Base-by-base conservation (phyloP, 2,797 vertebrate species). In the Numenius phaeopus region DNA sequence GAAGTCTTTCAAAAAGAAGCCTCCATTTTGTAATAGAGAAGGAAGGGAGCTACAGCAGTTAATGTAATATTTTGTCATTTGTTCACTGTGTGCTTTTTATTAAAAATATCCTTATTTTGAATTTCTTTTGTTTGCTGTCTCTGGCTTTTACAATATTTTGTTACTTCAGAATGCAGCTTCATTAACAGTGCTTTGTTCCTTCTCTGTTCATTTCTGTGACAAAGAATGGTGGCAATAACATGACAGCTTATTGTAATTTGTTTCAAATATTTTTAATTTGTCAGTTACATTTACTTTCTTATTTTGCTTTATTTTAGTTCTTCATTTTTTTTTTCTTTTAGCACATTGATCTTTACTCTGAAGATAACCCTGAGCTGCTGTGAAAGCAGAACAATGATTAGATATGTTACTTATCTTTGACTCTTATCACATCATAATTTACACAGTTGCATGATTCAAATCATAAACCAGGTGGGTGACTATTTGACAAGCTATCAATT, bases 321-420 rank as follows among this genome's bases (percentile, higher is more conserved):
- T 98, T 97, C 95, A 95, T 94, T 98, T 98, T 98, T 97, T 97
- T 97, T 98, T 98, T 91, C 96, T 98, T 98, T 98, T 98, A 98
- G 98, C 98, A 92, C 97, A 97, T 98, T 98, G 97, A 97, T 97
- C 96, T 98, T 96, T 98, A 97, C 98, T 97, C 97, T 95, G 98
- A 89, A 98, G 98, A 98, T 96, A 96, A 97, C 75, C 96, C 92
- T 93, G 97, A 97, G 96, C 91, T 96, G 96, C 97, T 97, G 96
- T 97, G 98, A 93, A 95, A 95, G 96, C 97, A 96, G 96, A 98
- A 77, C 92, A 96, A 73, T 97, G 97, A 83, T 98, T 98, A 97
- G 97, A 97, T 96, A 96, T 94, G 65, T 97, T 97, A 97, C 98
- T 98, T 98, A 93, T 54, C 70, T 98, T 98, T 97, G 96, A 77